Percentiles rank a stretch among this genome's conserved stretches.
Evolutionary conservation across 2,888 invertebrate genomes (phyloP).

Genomic region (Chrysopilus asiliformis): DNA sequence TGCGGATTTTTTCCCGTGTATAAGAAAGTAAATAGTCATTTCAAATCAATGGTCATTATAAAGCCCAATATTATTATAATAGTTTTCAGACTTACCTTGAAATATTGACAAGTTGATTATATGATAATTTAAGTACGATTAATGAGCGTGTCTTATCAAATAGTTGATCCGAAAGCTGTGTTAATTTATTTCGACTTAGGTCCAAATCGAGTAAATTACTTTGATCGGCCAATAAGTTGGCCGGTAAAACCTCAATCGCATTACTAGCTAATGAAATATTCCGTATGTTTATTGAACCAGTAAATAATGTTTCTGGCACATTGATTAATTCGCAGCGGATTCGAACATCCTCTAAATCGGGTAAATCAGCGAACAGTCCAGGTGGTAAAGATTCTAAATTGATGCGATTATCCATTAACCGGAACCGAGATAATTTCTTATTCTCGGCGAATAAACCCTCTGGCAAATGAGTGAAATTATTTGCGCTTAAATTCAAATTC

Average conservation of each 20-base stretch:
- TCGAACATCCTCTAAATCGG: constrained; percentile 43
- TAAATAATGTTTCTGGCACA: constrained; percentile 50
- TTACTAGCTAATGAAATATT: constrained; percentile 50
- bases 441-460: constrained; percentile 44
- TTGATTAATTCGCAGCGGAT: constrained; percentile 42
- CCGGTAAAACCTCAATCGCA: constrained; percentile 42
- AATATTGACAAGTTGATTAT: constrained; percentile 48
- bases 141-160: constrained; percentile 45
- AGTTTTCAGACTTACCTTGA: constrained; percentile 46
- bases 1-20: too few species aligned
- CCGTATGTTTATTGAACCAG: constrained; percentile 42
- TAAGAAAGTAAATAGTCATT: too few species aligned
- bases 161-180: constrained; percentile 42
- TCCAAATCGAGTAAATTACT: constrained; percentile 47
- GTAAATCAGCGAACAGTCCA: constrained; percentile 46
- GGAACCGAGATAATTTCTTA: constrained; percentile 39
- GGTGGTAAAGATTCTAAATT: constrained; percentile 44
- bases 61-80: too few species aligned
- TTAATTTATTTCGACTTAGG: constrained; percentile 50
- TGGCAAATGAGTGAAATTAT: constrained; percentile 50
- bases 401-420: constrained; percentile 44
- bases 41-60: too few species aligned
- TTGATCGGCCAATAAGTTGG: constrained; percentile 48
- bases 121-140: constrained; percentile 45
- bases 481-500: constrained; percentile 51